Evolutionary conservation across 92 coral and sea anemone species (phyloP), one percentile per base, ranked within the genome.

Genomic region (Chrysogorgia sp.): DNA sequence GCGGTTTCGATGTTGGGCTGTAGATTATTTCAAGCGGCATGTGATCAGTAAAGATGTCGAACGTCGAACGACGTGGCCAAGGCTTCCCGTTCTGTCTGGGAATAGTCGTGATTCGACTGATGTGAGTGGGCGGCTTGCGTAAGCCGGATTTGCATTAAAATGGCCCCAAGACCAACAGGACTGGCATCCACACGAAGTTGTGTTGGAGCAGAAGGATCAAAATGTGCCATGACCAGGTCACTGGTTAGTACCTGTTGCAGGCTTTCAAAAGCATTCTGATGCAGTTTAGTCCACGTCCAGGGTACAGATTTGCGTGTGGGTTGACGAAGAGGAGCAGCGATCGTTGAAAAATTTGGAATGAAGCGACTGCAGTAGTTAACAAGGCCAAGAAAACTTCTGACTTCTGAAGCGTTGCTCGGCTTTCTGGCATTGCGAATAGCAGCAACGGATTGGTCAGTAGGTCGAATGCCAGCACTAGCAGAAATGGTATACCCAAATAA

Each of bases 1-100:
- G 59, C 26, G 59, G 59, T 52, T 23, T 17, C 26, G 59, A 52
- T 3, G 22, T 23, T 17, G 59, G 59, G 22, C 26, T 52, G 26
- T 63, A 26, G 21, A 66, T 66, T 50, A 35, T 41, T 14, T 35
- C 53, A 35, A 66, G 53, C n/a, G 74, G 74, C 74, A 19, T 66
- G 35, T 66, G 74, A 24, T 66, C 53, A 41, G 59, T 52, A 52
- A 52, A 17, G 26, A 6, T 5, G 59, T 3, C 26, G 20, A 52
- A 43, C 10, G n/a, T n/a, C n/a, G n/a, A n/a, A n/a, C n/a, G n/a
- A n/a, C n/a, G n/a, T 10, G 43, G 43, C 43, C 10, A 23, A 52
- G 59, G 26, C 22, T 23, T 52, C 26, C 59, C 26, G 22, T 52
- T 52, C 17, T 23, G 3, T 5, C 20, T 43, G 8, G 59, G 26